A percentile compares a stretch with the other conserved stretches of the same genome.
Conservation (phyloP, 2,113 vertebrate species). For the Callithrix jacchus region DNA sequence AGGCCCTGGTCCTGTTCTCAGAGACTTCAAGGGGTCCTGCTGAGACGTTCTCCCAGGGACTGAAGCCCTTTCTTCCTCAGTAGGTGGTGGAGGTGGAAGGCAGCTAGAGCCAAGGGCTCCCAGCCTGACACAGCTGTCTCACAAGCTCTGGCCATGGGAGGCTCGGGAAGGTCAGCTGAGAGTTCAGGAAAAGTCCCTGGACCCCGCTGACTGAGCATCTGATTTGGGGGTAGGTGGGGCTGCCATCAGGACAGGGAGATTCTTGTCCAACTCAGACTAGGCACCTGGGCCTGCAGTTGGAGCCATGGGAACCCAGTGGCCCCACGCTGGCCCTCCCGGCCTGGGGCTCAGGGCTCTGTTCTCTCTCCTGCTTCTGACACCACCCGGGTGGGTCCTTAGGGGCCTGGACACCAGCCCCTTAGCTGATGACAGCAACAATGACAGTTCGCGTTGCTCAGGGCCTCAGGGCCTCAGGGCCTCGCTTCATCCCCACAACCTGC, state of each 20-base stretch:
- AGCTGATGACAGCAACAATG: not conserved
- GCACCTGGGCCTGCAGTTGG: not conserved
- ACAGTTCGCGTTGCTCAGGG: not conserved
- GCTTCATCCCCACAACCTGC: not conserved
- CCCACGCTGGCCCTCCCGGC: not conserved
- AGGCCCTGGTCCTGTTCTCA: not conserved
- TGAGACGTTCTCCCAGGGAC: not conserved
- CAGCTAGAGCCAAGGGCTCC: not conserved
- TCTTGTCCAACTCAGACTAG: not conserved
- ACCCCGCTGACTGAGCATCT: not conserved
- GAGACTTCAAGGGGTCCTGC: not conserved
- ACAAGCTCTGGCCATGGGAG: not conserved
- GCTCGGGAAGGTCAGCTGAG: not conserved
- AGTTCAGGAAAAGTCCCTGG: not conserved
- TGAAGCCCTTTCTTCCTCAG: not conserved
- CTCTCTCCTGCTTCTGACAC: not conserved
- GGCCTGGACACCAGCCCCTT: not conserved
- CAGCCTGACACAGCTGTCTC: not conserved
- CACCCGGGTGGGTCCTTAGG: not conserved
- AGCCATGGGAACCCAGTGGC: fast-evolving
- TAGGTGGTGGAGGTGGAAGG: not conserved
- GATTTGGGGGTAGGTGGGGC: not conserved
- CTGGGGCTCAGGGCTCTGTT: not conserved
- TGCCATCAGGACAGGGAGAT: not conserved
- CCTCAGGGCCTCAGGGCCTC: not conserved